Base-by-base conservation (phyloP, 2,113 vertebrate species). In the Alethe castanea region DNA sequence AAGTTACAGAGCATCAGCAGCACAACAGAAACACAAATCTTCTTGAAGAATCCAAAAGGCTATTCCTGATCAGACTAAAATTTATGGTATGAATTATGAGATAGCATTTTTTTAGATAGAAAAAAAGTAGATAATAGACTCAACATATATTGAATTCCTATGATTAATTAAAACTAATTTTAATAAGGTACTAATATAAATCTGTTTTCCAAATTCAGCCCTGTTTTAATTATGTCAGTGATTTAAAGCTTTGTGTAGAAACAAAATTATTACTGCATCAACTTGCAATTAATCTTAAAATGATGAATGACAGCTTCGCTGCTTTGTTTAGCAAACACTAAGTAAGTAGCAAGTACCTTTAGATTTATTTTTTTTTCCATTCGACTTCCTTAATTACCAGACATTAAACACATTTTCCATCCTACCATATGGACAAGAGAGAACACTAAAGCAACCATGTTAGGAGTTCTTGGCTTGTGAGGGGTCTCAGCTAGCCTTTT, bases 251-350 rank as follows among this genome's bases (percentile, higher is more conserved):
- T 56, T 9, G 33, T 42, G n/a, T 50, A 90, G 86, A 81, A 83
- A 79, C 70, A 62, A 78, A 96, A 86, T 59, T 79, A 88, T 77
- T 88, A 92, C 22, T 5, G 3, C 64, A 93, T 54, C 59, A 83
- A 86, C 67, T 73, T 78, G 69, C 47, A 94, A 88, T 92, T 91
- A 81, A 88, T 92, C 73, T 86, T 64, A 56, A 66, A 71, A 81
- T 26, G 6, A 78, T 66, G 80, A 92, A 83, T 70, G 80, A 88
- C 71, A 90, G 90, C 52, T 88, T 50, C 71, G 44, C 60, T 45
- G 83, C 92, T 96, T 90, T 95, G 71, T 92, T 93, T 94, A 88
- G 69, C 72, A 94, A 92, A 96, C 56, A 90, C 66, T 53, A 90
- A 85, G 44, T n/a, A 90, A 85, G 70, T 73, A 93, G 66, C 54